Evolutionary conservation across 2,113 vertebrate genomes (phyloP).

Genomic region (Microcebus ravelobensis): DNA sequence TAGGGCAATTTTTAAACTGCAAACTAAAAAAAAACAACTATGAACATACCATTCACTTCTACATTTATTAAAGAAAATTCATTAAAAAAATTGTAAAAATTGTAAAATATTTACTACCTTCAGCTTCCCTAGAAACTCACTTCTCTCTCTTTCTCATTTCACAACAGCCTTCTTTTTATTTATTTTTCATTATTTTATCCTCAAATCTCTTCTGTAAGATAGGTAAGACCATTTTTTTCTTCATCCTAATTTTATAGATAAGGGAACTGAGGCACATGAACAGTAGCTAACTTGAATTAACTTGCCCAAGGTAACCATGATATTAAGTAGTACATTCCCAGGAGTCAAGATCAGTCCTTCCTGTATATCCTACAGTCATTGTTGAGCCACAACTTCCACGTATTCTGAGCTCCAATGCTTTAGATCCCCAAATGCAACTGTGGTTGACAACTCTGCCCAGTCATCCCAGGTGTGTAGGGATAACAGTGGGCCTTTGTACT

Average conservation of each 20-base stretch:
- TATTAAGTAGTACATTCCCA: not conserved
- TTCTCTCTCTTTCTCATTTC: not conserved
- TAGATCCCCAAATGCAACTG: not conserved
- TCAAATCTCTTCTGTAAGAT: not conserved
- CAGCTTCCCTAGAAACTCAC: not conserved
- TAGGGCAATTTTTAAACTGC: not conserved
- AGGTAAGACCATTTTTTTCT: not conserved
- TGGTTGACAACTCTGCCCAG: not conserved
- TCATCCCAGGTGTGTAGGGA: not conserved
- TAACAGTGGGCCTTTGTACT: not conserved
- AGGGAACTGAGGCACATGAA: not conserved
- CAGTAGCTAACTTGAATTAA: not conserved
- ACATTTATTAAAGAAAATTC: not conserved
- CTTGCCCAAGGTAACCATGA: not conserved
- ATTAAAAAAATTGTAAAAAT: not conserved
- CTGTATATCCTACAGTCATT: not conserved
- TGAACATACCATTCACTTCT: not conserved
- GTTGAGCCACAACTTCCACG: not conserved
- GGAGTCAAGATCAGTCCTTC: not conserved
- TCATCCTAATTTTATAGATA: not conserved
- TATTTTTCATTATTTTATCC: not conserved
- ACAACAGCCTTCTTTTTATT: not conserved
- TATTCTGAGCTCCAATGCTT: not conserved
- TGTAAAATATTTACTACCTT: not conserved
- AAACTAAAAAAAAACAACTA: not conserved